phyloP scores from a whole-genome alignment of 1,140 invertebrate species.

The Aplysia californica region DNA sequence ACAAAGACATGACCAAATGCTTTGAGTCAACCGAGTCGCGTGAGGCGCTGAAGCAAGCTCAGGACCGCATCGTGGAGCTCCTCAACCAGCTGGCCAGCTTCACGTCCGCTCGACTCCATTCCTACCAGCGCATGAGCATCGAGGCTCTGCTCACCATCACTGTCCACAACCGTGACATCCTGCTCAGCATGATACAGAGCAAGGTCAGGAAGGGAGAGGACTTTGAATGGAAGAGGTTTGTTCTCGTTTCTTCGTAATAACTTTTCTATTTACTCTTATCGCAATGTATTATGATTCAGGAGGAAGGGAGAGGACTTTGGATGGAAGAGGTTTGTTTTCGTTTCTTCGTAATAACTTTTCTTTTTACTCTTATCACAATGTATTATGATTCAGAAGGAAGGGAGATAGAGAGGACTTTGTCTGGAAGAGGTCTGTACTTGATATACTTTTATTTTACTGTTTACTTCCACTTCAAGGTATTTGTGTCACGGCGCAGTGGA shows the following conservation, averaged over 20 bases:
- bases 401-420: constrained; percentile 67
- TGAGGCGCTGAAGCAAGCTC: constrained; percentile 41
- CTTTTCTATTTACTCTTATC: too few relatives aligned
- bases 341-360: too few relatives aligned
- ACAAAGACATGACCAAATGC: constrained; percentile 57
- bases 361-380: too few relatives aligned
- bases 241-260: too few relatives aligned
- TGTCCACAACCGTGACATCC: constrained; percentile 86
- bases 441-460: too few relatives aligned
- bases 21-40: constrained; percentile 45
- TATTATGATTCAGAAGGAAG: too few relatives aligned
- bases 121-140: constrained; percentile 68
- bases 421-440: constrained; percentile 63
- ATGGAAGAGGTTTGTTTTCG: constrained; percentile 63
- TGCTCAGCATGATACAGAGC: constrained; percentile 77
- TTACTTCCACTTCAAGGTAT: too few relatives aligned
- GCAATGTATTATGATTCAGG: too few relatives aligned
- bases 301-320: constrained; percentile 63
- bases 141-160: constrained; percentile 89
- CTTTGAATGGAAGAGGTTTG: constrained; percentile 67
- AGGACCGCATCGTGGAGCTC: constrained; percentile 51
- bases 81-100: constrained; percentile 58
- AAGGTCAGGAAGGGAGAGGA: constrained; percentile 57
- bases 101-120: constrained; percentile 50
- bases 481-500: too few relatives aligned